Evolutionary conservation across 2,797 vertebrate genomes (phyloP), one percentile per base, ranked within the genome.

Genomic region (Mareca penelope): DNA sequence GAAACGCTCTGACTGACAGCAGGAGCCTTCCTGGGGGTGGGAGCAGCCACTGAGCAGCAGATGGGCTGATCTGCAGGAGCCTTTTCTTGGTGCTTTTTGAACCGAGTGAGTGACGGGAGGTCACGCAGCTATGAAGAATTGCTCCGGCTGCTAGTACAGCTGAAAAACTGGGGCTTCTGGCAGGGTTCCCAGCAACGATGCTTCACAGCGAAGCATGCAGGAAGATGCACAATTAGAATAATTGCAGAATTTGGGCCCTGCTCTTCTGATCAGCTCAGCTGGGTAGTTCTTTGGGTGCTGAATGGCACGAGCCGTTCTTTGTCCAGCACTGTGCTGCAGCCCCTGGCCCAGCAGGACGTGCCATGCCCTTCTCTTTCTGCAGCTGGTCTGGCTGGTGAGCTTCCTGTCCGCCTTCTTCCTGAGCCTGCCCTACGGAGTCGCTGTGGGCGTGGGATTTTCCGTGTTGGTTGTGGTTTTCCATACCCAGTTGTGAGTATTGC

Each of bases 371-470:
- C 60, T 96, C 94, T 95, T 63, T 84, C 95, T 55, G 63, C 97
- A 99, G 99, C 94, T 98, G 82, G 98, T 99, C 94, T 99, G 99
- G 99, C 96, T 99, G 80, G 99, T 99, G 95, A 99, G 98, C 60
- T 99, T 99, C 97, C 94, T 99, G 76, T 98, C 99, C 10, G 98
- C 99, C 0, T 99, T 99, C 96, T 98, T 99, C 96, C 98, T 99
- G 91, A 98, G 99, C 92, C 97, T 99, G 81, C 99, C 99, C 4
- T 99, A 98, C 2, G 99, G 99, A 19, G 98, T 99, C 7, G 99
- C 98, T 3, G 98, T 99, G 22, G 99, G 99, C 12, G 99, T 99
- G 48, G 97, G 98, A 70, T 99, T 99, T 94, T 99, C 99, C 8
- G 91, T 98, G 86, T 98, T 99, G 80, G 98, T 99, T 0, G 99